Evolutionary conservation across 2,888 invertebrate genomes (phyloP).

Genomic region (Panzeria rudis): DNA sequence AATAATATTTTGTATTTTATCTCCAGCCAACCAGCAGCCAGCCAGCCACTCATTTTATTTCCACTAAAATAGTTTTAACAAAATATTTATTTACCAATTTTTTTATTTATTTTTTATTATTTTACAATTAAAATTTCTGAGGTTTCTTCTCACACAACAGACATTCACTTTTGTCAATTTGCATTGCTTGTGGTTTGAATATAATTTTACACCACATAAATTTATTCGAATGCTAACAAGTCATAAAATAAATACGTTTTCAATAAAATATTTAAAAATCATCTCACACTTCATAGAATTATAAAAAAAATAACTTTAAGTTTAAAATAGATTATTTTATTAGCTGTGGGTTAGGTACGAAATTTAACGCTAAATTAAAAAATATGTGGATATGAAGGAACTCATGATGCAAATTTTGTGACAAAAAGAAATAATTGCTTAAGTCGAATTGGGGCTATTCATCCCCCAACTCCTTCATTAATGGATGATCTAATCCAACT

Average conservation of each 20-base stretch:
- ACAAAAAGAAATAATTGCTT: too few species aligned
- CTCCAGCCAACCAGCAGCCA: constrained; percentile 28
- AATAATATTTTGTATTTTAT: constrained; percentile 58
- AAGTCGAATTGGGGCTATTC: too few species aligned
- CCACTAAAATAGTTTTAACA: constrained; percentile 57
- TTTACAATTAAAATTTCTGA: constrained; percentile 48
- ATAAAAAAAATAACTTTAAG: background rate
- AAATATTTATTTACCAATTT: constrained; percentile 36
- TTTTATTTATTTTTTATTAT: constrained; percentile 31
- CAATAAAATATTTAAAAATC: constrained; percentile 41
- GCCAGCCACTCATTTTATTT: constrained; percentile 56
- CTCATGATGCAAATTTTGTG: too few species aligned
- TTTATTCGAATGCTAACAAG: background rate
- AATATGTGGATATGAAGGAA: too few species aligned
- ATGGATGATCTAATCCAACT: too few species aligned
- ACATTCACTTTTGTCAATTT: constrained; percentile 59
- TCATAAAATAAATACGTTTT: constrained; percentile 44
- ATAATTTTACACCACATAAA: constrained; percentile 48
- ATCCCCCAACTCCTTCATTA: too few species aligned
- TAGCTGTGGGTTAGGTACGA: background rate
- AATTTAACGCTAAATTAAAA: background rate
- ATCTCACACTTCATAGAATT: constrained; percentile 29
- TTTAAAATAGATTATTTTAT: background rate
- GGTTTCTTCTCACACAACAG: constrained; percentile 61
- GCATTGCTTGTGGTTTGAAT: constrained; percentile 56